These are phyloP conservation scores for Pungitius pungitius DNA, from an alignment of 2,113 vertebrate genomes.

Conservation along the genomic window DNA sequence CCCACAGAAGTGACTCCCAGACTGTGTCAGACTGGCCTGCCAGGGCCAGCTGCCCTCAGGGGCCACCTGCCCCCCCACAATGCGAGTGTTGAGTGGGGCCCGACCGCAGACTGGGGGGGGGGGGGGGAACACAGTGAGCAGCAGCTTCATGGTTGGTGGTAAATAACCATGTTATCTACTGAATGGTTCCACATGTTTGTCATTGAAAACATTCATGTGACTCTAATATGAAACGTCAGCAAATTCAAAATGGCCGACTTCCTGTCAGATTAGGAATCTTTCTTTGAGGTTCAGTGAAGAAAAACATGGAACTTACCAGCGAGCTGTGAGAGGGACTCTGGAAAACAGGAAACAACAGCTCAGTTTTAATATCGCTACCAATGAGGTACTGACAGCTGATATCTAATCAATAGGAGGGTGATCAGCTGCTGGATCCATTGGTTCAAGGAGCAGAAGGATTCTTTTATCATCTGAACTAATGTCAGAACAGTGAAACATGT, in stretches of 20 bases:
- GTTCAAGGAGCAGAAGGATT: too few relatives aligned
- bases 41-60: constrained; percentile 76
- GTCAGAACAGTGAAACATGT: too few relatives aligned
- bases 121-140: background rate
- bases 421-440: too few relatives aligned
- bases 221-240: constrained; percentile 2
- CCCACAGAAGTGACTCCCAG: constrained; percentile 69
- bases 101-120: constrained; percentile 72
- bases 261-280: too few relatives aligned
- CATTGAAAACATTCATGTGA: background rate
- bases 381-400: too few relatives aligned
- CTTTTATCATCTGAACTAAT: too few relatives aligned
- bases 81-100: constrained; percentile 54
- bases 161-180: too few relatives aligned
- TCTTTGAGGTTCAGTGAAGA: too few relatives aligned
- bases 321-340: constrained; percentile 58
- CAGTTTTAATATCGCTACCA: background rate
- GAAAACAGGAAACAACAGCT: constrained; percentile 29
- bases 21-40: constrained; percentile 73
- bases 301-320: constrained; percentile 48
- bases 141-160: background rate
- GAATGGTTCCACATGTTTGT: too few relatives aligned
- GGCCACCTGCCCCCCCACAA: constrained; percentile 75
- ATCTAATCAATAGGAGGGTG: too few relatives aligned
- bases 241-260: too few relatives aligned